Evolutionary conservation across 92 coral and sea anemone genomes (phyloP).

Genomic region (Heliopora coerulea): DNA sequence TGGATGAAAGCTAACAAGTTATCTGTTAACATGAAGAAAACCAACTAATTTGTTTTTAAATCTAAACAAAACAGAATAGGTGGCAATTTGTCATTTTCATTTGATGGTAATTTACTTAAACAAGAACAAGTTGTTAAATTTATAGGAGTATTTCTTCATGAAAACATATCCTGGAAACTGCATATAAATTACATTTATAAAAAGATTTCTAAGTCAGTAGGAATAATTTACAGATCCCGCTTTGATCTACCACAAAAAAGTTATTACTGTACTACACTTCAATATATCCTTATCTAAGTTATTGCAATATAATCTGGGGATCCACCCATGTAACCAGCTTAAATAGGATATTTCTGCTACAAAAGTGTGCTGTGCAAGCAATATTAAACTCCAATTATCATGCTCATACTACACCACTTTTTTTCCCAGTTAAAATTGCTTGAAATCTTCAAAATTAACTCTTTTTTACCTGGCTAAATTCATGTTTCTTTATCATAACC

Average conservation of each 20-base stretch:
- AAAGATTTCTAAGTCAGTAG: conserved; percentile 53
- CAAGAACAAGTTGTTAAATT: conserved; percentile 2
- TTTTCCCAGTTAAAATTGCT: conserved; percentile 33
- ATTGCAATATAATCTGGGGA: conserved; percentile 48
- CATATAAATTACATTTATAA: conserved; percentile 47
- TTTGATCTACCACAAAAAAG: conserved; percentile 42
- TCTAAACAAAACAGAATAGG: conserved; percentile 10
- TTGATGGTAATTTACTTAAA: background rate
- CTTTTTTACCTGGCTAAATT: conserved; percentile 44
- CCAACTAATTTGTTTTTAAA: conserved; percentile 15
- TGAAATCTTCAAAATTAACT: conserved; percentile 42
- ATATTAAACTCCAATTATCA: conserved; percentile 40
- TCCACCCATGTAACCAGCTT: conserved; percentile 43
- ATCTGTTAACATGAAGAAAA: conserved; percentile 19
- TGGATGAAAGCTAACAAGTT: conserved; percentile 26
- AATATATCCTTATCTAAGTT: conserved; percentile 49
- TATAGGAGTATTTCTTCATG: conserved; percentile 17
- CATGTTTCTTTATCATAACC: conserved; percentile 30
- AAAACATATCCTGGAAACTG: conserved; percentile 19
- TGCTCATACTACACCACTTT: conserved; percentile 48
- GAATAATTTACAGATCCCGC: conserved; percentile 53
- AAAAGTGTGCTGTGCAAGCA: conserved; percentile 54
- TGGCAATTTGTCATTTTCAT: background rate
- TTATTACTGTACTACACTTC: conserved; percentile 34
- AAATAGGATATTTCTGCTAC: conserved; percentile 46